These are phyloP conservation scores for Limosa lapponica DNA, from an alignment of 2,797 vertebrate species.

Conservation along the genomic window DNA sequence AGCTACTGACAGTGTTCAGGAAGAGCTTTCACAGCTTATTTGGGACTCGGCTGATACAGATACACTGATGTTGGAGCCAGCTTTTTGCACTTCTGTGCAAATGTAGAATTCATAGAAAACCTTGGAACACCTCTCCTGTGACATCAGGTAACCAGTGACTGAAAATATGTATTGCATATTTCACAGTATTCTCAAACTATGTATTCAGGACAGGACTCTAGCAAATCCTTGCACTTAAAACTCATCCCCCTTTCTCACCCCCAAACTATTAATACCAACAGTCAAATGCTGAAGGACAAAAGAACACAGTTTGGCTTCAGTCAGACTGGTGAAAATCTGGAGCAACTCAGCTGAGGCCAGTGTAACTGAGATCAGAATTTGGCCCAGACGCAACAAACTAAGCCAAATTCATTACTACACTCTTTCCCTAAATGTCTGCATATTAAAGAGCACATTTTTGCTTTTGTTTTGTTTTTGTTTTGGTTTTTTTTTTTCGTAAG, in stretches of 20 bases:
- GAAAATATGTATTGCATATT: rapidly evolving
- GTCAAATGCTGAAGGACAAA: slow-evolving; percentile 37
- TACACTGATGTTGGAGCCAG: background rate
- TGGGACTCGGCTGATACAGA: rapidly evolving
- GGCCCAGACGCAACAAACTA: slow-evolving; percentile 15
- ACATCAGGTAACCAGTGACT: background rate
- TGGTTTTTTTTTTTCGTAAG: background rate
- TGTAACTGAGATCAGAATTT: slow-evolving; percentile 65
- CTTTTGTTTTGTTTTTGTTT: background rate
- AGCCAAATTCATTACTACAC: slow-evolving; percentile 71
- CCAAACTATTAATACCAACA: slow-evolving; percentile 5
- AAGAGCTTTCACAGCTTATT: background rate
- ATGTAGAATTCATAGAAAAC: background rate
- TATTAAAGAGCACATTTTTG: slow-evolving; percentile 28
- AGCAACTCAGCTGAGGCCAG: slow-evolving; percentile 60
- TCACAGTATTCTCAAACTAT: background rate
- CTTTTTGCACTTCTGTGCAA: background rate
- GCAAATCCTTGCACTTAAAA: background rate
- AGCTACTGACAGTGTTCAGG: background rate
- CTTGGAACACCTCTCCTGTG: background rate
- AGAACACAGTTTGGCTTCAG: slow-evolving; percentile 50
- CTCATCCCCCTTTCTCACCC: background rate
- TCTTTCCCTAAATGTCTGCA: slow-evolving; percentile 69
- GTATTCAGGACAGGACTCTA: background rate
- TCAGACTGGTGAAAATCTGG: slow-evolving; percentile 44